These are phyloP conservation scores for Halichondria panicea DNA, from an alignment of 37 sponge, comb jelly and placozoan genomes.

Conservation along the genomic window DNA sequence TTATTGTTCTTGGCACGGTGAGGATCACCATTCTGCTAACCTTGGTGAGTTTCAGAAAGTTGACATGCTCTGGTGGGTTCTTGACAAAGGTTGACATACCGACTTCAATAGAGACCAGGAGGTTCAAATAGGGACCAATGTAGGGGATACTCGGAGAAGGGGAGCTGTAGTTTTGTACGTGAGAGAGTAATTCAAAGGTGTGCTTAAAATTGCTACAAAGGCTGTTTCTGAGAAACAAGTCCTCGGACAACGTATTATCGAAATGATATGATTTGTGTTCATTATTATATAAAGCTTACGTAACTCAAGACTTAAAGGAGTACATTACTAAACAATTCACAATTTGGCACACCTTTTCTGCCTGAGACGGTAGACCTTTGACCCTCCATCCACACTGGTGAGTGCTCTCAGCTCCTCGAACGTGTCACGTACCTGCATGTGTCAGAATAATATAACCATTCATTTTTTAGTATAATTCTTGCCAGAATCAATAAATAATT, in stretches of 20 bases:
- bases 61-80: conserved; percentile 66
- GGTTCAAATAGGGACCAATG: conserved; percentile 71
- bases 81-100: conserved; percentile 70
- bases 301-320: no score
- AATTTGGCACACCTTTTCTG: conserved; percentile 36
- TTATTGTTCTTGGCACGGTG: neutral
- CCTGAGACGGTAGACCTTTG: conserved; percentile 30
- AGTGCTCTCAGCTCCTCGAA: conserved; percentile 26
- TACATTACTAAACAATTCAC: no score
- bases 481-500: no score
- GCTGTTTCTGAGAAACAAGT: neutral
- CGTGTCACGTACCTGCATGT: conserved; percentile 13
- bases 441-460: neutral
- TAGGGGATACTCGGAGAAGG: conserved; percentile 62
- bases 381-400: conserved; percentile 20
- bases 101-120: conserved; percentile 63
- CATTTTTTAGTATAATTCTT: no score
- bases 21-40: neutral
- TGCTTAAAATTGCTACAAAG: neutral
- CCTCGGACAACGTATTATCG: neutral
- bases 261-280: neutral
- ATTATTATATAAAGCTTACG: neutral
- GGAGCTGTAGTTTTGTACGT: conserved; percentile 13
- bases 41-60: conserved; percentile 61
- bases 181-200: neutral